Percentiles rank a stretch among this genome's conserved stretches.
Evolutionary conservation across 2,797 vertebrate species (phyloP).

Genomic region (Typhlichthys subterraneus): DNA sequence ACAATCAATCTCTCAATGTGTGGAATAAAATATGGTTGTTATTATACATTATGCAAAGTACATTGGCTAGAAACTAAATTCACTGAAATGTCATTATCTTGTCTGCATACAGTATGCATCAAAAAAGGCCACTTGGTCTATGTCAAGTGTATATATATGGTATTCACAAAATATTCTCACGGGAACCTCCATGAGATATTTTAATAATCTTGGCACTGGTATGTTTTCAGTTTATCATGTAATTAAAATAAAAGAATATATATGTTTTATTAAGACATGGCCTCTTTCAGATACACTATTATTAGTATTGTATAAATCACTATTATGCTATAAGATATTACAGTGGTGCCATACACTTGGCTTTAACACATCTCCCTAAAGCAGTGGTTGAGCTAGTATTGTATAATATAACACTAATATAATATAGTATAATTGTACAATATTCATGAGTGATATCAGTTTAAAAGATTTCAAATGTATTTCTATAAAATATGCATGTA

Average conservation of each 20-base stretch:
- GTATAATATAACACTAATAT: too few relatives aligned
- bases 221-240: conserved; percentile 19
- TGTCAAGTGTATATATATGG: conserved; percentile 20
- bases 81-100: conserved; percentile 53
- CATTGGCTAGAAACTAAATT: conserved; percentile 24
- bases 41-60: conserved; percentile 31
- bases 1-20: conserved; percentile 11
- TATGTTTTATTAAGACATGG: conserved; percentile 17
- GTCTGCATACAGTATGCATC: conserved; percentile 57
- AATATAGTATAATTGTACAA: too few relatives aligned
- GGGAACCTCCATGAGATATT: conserved; percentile 18
- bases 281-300: conserved; percentile 7
- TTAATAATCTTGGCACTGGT: conserved; percentile 37
- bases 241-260: conserved; percentile 30
- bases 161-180: conserved; percentile 18
- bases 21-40: conserved; percentile 11
- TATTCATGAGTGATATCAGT: too few relatives aligned
- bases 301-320: background rate
- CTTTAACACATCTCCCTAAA: background rate
- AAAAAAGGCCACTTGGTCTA: conserved; percentile 63
- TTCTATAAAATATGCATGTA: too few relatives aligned
- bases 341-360: background rate
- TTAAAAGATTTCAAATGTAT: too few relatives aligned
- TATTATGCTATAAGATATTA: background rate
- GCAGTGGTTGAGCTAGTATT: background rate